These are phyloP conservation scores for Agrotis puta DNA, from an alignment of 2,888 invertebrate species.

Conservation along the genomic window DNA sequence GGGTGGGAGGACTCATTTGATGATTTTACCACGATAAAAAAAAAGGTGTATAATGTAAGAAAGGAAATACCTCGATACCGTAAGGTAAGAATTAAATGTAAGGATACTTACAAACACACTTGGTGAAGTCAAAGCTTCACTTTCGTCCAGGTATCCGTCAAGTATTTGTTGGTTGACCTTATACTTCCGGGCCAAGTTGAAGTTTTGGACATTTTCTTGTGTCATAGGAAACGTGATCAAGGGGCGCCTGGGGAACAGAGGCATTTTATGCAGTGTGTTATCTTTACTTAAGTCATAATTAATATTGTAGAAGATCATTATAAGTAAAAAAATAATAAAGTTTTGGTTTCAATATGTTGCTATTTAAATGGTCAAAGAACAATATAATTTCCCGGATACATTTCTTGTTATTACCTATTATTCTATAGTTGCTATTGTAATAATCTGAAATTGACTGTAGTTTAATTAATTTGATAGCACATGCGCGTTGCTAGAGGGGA, in stretches of 20 bases:
- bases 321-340: neutral
- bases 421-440: neutral
- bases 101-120: slow-evolving; percentile 84
- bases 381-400: neutral
- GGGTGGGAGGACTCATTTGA: no score
- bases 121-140: slow-evolving; percentile 83
- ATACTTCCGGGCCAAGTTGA: slow-evolving; percentile 82
- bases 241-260: slow-evolving; percentile 76
- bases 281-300: neutral
- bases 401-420: neutral
- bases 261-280: no score
- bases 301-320: neutral
- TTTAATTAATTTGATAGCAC: neutral
- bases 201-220: slow-evolving; percentile 79
- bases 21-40: no score
- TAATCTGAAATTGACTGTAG: neutral
- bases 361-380: no score
- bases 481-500: slow-evolving; percentile 8
- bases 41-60: no score
- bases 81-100: no score
- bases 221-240: slow-evolving; percentile 87
- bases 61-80: no score
- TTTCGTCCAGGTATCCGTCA: slow-evolving; percentile 82
- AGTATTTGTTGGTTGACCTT: slow-evolving; percentile 87
- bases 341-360: neutral